Percentiles rank a stretch among this genome's conserved stretches.
phyloP scores from a whole-genome alignment of 2,113 vertebrate species.

The Bufo bufo region DNA sequence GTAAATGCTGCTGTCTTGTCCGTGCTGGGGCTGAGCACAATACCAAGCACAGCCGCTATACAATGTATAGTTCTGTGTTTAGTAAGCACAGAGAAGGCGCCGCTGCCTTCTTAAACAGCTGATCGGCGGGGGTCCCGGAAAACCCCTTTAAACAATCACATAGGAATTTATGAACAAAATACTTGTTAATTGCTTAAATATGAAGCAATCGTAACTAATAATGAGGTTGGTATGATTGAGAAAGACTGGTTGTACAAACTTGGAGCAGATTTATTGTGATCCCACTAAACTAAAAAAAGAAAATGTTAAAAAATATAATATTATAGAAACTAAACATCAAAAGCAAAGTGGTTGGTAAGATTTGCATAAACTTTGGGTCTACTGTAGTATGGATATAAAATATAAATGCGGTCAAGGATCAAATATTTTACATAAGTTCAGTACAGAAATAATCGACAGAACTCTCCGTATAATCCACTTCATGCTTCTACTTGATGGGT shows the following conservation, averaged over 20 bases:
- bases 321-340: neutral
- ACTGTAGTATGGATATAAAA: conserved; percentile 1
- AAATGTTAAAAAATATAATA: neutral
- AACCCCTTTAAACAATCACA: no score
- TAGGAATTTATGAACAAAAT: no score
- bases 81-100: no score
- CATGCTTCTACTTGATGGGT: conserved; percentile 28
- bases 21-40: no score
- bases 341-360: neutral
- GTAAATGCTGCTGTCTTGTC: no score
- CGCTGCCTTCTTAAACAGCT: no score
- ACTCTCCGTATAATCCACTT: conserved; percentile 32
- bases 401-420: conserved; percentile 31
- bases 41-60: no score
- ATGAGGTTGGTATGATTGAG: neutral
- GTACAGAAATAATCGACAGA: neutral
- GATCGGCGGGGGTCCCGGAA: no score
- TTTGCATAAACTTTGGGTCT: conserved; percentile 16
- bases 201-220: no score
- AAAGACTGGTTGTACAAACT: neutral
- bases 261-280: neutral
- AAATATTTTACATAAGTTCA: conserved; percentile 28
- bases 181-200: no score
- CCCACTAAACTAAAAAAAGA: neutral
- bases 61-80: no score